Base-by-base conservation (phyloP, 2,113 vertebrate species). In the Podarcis cretensis region DNA sequence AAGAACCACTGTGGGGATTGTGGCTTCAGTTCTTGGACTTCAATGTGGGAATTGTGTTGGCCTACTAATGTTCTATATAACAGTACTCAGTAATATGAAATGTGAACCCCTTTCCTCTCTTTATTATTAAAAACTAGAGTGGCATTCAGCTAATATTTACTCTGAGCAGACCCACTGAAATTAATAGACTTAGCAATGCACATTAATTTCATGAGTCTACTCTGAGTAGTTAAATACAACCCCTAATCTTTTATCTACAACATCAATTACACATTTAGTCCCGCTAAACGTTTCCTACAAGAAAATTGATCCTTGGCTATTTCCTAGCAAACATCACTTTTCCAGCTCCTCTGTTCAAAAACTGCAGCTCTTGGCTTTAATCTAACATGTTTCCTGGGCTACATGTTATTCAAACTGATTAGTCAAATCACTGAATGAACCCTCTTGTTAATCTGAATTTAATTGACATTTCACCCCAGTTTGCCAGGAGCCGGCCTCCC, bases 381-480 rank as follows among this genome's bases (percentile, higher is more conserved):
- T 68, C 73, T 89, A 89, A 86, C 2, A 32, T 84, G 73, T 8
- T 87, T 78, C 75, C 89, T 91, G 87, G 86, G 84, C 59, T 30
- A 88, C 91, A 90, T 89, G 40, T 92, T 87, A 88, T 43, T 78
- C 40, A 13, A 18, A 75, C 25, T 7, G 25, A 93, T 90, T 92
- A 84, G 30, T 63, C 59, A 88, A 93, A 92, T 59, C 48, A 87
- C 12, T 91, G 88, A 86, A 57, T 76, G 74, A n/a, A 68, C 76
- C n/a, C 74, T 84, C 75, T 43, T 87, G 32, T 80, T 89, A 83
- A 20, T 66, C 85, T 94, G 76, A 30, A 78, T 78, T 78, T 78
- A 78, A 78, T 78, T 78, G 37, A 78, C 35, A 18, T 89, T 74
- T 77, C 63, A 37, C 73, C 32, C 65, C n/a, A 89, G 91, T 76